These are phyloP conservation scores for Colius striatus DNA, from an alignment of 2,113 vertebrate species.

Conservation along the genomic window DNA sequence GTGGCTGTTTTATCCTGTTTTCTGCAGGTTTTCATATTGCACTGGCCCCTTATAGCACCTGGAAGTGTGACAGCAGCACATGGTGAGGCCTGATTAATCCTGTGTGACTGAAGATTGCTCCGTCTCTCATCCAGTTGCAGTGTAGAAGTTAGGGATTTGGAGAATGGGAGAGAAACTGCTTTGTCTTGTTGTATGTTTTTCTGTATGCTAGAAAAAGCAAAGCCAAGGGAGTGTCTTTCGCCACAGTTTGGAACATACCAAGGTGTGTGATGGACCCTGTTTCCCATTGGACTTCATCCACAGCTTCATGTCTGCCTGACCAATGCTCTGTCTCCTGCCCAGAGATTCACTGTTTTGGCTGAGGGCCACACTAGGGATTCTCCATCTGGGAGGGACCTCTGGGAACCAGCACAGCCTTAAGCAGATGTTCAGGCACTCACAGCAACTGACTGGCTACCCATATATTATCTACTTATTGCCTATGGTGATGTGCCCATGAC, in stretches of 20 bases:
- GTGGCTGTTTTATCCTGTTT: neutral
- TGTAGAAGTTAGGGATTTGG: neutral
- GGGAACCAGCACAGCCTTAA: neutral
- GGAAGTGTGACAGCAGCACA: neutral
- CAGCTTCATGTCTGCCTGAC: neutral
- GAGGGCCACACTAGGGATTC: neutral
- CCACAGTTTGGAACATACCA: neutral
- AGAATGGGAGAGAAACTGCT: neutral
- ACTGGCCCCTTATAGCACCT: neutral
- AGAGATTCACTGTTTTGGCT: neutral
- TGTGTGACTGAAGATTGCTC: neutral
- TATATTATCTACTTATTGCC: neutral
- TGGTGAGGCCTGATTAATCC: neutral
- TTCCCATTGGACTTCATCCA: neutral
- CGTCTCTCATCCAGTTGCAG: neutral
- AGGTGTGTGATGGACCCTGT: neutral
- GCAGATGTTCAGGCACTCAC: neutral
- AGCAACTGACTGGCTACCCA: neutral
- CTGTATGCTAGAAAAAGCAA: neutral
- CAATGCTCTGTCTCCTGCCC: neutral
- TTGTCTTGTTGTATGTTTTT: neutral
- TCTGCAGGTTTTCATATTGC: neutral
- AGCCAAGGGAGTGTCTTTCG: neutral
- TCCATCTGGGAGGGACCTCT: neutral
- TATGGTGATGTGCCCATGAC: neutral